Evolutionary conservation across 1,140 invertebrate species (phyloP).

Genomic region (Campoletis sonorensis): DNA sequence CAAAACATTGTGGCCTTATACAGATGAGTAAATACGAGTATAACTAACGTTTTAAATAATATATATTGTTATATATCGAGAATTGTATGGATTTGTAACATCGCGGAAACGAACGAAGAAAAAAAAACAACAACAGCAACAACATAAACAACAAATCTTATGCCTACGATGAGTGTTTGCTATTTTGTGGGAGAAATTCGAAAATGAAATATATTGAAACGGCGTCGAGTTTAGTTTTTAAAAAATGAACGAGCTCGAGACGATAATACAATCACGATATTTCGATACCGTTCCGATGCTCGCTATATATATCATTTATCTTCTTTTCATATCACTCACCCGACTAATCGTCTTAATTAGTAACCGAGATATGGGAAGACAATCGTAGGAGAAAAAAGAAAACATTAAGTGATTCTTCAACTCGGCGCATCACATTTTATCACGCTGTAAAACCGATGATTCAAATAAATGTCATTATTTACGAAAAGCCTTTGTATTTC

Average conservation of each 20-base stretch:
- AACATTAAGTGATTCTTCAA: constrained; percentile 64
- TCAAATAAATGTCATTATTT: constrained; percentile 74
- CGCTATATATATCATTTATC: constrained; percentile 66
- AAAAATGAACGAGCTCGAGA: no score
- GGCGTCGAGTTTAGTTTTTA: no score
- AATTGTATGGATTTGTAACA: constrained; percentile 53
- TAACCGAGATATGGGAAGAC: constrained; percentile 65
- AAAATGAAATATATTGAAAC: no score
- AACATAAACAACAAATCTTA: constrained; percentile 46
- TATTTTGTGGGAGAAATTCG: no score
- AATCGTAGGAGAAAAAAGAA: no score
- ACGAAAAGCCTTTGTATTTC: constrained; percentile 46
- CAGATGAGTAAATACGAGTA: constrained; percentile 59
- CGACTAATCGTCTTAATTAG: constrained; percentile 73
- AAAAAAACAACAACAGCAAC: constrained; percentile 37
- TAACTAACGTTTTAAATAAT: constrained; percentile 63
- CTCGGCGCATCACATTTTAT: constrained; percentile 68
- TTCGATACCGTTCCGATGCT: constrained; percentile 3
- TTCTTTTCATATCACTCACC: constrained; percentile 69
- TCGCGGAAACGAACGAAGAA: constrained; percentile 16
- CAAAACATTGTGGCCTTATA: constrained; percentile 66
- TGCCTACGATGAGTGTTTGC: no score
- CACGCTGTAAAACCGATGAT: constrained; percentile 74
- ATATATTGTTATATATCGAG: constrained; percentile 50
- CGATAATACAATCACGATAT: no score